phyloP scores from a whole-genome alignment of 2,888 invertebrate species.

The Chesias legatella region DNA sequence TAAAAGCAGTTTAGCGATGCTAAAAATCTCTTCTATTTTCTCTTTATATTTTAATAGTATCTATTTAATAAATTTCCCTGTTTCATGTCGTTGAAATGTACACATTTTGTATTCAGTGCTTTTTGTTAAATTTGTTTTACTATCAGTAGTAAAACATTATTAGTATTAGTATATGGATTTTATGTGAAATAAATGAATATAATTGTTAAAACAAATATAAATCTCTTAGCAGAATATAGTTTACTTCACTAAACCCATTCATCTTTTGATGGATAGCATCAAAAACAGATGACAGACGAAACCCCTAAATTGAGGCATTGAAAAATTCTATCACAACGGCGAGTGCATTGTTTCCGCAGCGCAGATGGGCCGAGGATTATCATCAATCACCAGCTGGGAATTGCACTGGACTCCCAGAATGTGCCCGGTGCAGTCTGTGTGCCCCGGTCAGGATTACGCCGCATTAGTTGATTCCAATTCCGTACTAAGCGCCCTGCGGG shows the following conservation, averaged over 20 bases:
- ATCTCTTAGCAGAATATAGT: background rate
- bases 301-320: slow-evolving; percentile 24
- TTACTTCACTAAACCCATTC: slow-evolving; percentile 9
- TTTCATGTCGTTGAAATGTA: too few relatives aligned
- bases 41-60: too few relatives aligned
- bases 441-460: slow-evolving; percentile 68
- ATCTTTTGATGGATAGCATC: slow-evolving; percentile 6
- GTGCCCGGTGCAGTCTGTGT: slow-evolving; percentile 54
- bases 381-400: slow-evolving; percentile 74
- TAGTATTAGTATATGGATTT: too few relatives aligned
- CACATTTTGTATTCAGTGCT: too few relatives aligned
- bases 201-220: background rate
- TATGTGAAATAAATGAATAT: too few relatives aligned
- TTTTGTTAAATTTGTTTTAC: too few relatives aligned
- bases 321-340: slow-evolving; percentile 40
- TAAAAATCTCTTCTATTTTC: too few relatives aligned
- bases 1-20: too few relatives aligned
- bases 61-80: too few relatives aligned
- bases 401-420: slow-evolving; percentile 71
- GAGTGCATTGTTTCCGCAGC: slow-evolving; percentile 51
- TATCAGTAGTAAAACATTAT: too few relatives aligned
- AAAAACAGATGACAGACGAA: slow-evolving; percentile 16
- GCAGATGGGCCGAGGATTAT: slow-evolving; percentile 64
- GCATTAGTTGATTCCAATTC: slow-evolving; percentile 78
- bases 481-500: slow-evolving; percentile 70